Evolutionary conservation across 1,140 invertebrate species (phyloP), one percentile per base, ranked within the genome.

Genomic region (Potamilus streckersoni): DNA sequence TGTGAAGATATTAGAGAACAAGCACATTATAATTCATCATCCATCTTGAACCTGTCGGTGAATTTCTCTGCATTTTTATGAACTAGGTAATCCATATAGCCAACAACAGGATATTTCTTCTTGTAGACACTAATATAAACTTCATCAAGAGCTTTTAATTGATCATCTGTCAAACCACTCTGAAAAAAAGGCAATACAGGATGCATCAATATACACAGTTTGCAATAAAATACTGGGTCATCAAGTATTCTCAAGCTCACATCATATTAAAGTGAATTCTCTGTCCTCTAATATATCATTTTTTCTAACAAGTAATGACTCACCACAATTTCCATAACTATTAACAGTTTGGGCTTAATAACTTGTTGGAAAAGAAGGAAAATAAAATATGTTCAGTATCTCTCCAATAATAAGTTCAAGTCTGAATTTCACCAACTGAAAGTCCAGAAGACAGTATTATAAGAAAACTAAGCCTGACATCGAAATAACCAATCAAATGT

Each of bases 51-150:
- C 69, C 75, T 75, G 8, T 80, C 73, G 38, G 76, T 74, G 15
- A 82, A 70, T 78, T 84, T 81, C 27, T 86, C 81, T 49, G 73
- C 78, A 59, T 83, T 75, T 69, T 82, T 55, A 31, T 82, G 76
- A 15, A 84, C 70, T 2, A 88, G 69, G 69, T 83, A 87, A 65
- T 88, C 84, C 86, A 88, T 88, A 71, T 87, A 88, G 17, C 88
- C 88, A 57, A 86, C 86, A 23, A 88, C 70, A n/a, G 86, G 85
- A 69, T 89, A 89, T 74, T 89, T 89, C 12, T 78, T 80, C 71
- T 78, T 76, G 78, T 89, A 89, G 6, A 84, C 85, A 19, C 80
- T 78, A 19, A 80, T 65, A 79, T 81, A 88, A 17, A 87, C 73
- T 4, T 84, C 77, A 75, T 89, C 88, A 31, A 89, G 73, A 17